Evolutionary conservation across 2,113 vertebrate species (phyloP).

Genomic region (Setophaga kirtlandii): DNA sequence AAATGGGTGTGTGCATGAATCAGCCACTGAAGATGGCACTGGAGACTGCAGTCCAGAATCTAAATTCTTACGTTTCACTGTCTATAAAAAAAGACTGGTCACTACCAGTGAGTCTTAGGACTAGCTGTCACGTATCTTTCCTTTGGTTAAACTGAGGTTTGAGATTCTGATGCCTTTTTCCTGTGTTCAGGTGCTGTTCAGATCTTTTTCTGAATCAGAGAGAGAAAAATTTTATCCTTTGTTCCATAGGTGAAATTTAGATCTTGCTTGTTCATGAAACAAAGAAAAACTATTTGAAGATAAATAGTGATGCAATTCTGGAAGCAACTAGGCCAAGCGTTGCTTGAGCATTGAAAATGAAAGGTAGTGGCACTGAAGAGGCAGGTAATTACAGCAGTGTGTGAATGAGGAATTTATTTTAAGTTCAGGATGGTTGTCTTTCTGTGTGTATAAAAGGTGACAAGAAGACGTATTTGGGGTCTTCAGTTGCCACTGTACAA

Average conservation of each 20-base stretch:
- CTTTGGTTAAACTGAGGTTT: background rate
- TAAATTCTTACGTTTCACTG: background rate
- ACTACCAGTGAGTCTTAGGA: background rate
- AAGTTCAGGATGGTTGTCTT: background rate
- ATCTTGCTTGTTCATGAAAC: background rate
- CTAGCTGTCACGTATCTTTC: background rate
- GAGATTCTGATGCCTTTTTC: background rate
- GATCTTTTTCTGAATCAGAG: background rate
- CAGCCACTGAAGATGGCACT: background rate
- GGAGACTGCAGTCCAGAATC: background rate
- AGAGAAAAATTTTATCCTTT: background rate
- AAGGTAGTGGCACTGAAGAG: background rate
- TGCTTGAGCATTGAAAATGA: background rate
- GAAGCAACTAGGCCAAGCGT: background rate
- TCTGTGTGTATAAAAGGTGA: background rate
- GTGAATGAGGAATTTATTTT: background rate
- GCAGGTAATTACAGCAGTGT: background rate
- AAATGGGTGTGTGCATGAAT: background rate
- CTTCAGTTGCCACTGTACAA: background rate
- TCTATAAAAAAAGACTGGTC: background rate
- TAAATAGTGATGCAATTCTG: background rate
- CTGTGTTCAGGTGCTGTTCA: background rate
- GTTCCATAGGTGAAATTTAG: background rate
- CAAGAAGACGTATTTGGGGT: background rate
- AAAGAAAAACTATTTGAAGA: background rate